Evolutionary conservation across 2,113 vertebrate species (phyloP), one percentile per base, ranked within the genome.

Genomic region (Pachycephala philippinensis): DNA sequence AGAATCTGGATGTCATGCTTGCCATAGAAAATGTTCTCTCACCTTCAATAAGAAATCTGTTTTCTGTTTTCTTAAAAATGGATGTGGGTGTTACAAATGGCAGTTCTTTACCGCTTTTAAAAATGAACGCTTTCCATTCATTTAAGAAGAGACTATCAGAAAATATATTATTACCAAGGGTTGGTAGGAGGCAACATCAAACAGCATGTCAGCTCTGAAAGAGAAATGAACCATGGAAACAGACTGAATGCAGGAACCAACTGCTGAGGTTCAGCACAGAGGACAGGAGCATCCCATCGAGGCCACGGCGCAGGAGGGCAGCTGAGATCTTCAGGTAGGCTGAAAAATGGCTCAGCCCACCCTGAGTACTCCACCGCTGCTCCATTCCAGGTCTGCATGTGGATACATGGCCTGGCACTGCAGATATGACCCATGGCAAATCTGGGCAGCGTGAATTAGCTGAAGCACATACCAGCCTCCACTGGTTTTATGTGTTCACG

Each of bases 61-160:
- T 91, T 94, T 92, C 90, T 96, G 59, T 88, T 97, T 94, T 79
- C 84, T 84, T 91, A 64, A 91, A 94, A 95, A 82, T 54, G 65
- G 61, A 84, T 14, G 85, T 84, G 37, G 84, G 91, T 87, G 89
- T 94, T 74, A 89, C 49, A 72, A 95, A 89, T 1, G 3, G 64
- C 74, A 84, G 74, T 61, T 91, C 83, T 89, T 93, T 26, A 57
- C 40, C 0, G 0, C 78, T 84, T 89, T 72, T 91, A 75, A 84
- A 95, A 95, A 78, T 2, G 81, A 95, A 94, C 4, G 0, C n/a
- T 95, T 89, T 61, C 53, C 57, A 95, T 95, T 95, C 65, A 93
- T 89, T 93, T 93, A 76, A 69, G 88, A 72, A 93, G 83, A 78
- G 65, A 82, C 81, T 89, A 68, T 42, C 40, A 91, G 69, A 91